Evolutionary conservation across 2,797 vertebrate species (phyloP), one percentile per base, ranked within the genome.

Genomic region (Channallabes apus): DNA sequence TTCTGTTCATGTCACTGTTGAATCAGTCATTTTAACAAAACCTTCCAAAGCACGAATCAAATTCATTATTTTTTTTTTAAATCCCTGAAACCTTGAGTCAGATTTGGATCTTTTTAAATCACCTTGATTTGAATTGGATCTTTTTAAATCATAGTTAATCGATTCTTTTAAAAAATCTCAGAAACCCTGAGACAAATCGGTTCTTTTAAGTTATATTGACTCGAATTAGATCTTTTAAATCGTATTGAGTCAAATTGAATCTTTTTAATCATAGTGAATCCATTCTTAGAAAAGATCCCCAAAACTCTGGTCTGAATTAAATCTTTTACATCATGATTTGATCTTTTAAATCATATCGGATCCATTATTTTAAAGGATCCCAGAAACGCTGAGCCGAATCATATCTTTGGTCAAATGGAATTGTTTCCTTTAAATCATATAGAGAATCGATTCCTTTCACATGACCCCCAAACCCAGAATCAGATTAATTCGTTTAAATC

Each of bases 1-100:
- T 15, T 15, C 29, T 22, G 3, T 22, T 78, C 75, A 2, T 6
- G 7, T 59, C 54, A 35, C 32, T 18, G 11, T 24, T 62, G 58
- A 62, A n/a, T 38, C 76, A 32, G 38, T 29, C 88, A 86, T 86
- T 73, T 86, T 88, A 62, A 24, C 7, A 62, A 62, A 78, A 9
- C 24, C 12, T 54, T 54, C 46, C 9, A 41, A 69, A 38, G 17
- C 32, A 20, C 11, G 68, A 24, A 22, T 20, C 64, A n/a, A n/a
- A n/a, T n/a, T n/a, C n/a, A n/a, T n/a, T n/a, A n/a, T n/a, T n/a
- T n/a, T n/a, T n/a, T n/a, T n/a, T n/a, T n/a, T n/a, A n/a, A n/a
- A n/a, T 51, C 46, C 46, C 2, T 51, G 46, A 51, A 51, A 12
- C 46, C 46, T 41, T 38, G 38, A 38, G 35, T 38, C 35, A 0